These are phyloP conservation scores for Diploscapter pachys DNA, from an alignment of 1,140 invertebrate species.

Conservation along the genomic window DNA sequence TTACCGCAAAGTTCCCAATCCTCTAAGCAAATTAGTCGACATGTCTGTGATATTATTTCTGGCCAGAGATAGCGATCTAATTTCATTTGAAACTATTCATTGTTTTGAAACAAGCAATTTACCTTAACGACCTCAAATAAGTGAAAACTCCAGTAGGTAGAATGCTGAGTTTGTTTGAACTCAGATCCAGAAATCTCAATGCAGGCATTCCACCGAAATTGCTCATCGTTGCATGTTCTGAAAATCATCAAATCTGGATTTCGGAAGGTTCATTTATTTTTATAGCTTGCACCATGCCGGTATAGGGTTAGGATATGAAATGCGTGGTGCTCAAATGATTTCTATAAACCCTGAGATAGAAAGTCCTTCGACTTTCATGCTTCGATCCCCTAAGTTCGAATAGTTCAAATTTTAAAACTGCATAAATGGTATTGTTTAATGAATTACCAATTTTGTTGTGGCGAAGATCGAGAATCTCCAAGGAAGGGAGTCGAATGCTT, in stretches of 20 bases:
- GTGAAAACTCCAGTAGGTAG: constrained; percentile 54
- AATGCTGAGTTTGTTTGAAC: constrained; percentile 39
- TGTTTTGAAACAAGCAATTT: no score
- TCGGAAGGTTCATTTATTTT: no score
- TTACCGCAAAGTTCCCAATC: constrained; percentile 35
- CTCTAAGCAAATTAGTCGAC: constrained; percentile 45
- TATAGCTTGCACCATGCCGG: no score
- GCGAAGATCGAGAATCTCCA: constrained; percentile 43
- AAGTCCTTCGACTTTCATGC: no score
- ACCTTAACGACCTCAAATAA: constrained; percentile 40
- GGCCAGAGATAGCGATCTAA: constrained; percentile 33
- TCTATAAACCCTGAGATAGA: no score
- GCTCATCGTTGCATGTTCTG: constrained; percentile 41
- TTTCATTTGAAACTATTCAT: no score
- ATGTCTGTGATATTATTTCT: constrained; percentile 46
- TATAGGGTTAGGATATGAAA: no score
- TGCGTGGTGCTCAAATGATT: no score
- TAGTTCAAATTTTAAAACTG: no score
- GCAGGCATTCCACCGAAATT: constrained; percentile 47
- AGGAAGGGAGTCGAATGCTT: constrained; percentile 38
- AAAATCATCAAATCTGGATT: no score
- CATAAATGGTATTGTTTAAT: no score
- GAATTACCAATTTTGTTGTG: constrained; percentile 35
- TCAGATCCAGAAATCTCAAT: constrained; percentile 45
- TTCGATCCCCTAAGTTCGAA: no score